Conservation (phyloP, 2,797 vertebrate genomes). For the Tapirus indicus region DNA sequence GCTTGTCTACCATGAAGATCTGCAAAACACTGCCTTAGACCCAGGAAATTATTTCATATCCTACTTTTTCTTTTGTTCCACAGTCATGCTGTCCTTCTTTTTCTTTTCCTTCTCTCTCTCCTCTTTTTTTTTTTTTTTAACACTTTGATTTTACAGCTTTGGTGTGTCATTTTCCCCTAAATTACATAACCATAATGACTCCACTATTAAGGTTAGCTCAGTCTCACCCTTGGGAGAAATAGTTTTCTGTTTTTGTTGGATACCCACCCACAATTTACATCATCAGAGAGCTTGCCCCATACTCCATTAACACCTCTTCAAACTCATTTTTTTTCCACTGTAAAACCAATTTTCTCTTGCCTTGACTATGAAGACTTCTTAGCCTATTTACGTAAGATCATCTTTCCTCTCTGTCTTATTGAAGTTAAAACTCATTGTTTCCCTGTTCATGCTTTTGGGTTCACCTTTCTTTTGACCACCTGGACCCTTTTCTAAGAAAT, state of each 20-base stretch:
- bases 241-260: not conserved
- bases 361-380: not conserved
- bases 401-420: not conserved
- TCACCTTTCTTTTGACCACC: not conserved
- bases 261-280: not conserved
- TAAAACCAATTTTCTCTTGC: not conserved
- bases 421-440: not conserved
- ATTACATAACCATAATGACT: slow-evolving; percentile 44
- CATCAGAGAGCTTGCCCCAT: not conserved
- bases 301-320: not conserved
- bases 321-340: not conserved
- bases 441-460: not conserved
- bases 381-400: not conserved
- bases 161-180: not conserved
- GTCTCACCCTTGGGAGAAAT: slow-evolving; percentile 15
- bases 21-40: not conserved
- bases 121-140: not conserved
- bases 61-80: not conserved
- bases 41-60: slow-evolving; percentile 14
- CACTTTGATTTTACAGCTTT: slow-evolving; percentile 42
- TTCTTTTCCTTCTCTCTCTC: not conserved
- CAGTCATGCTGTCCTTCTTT: not conserved
- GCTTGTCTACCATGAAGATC: not conserved
- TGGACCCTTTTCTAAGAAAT: not conserved
- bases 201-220: slow-evolving; percentile 19